Percentiles rank a stretch among this genome's conserved stretches.
Conservation (phyloP, 1,140 invertebrate genomes). For the Drosophila miranda region DNA sequence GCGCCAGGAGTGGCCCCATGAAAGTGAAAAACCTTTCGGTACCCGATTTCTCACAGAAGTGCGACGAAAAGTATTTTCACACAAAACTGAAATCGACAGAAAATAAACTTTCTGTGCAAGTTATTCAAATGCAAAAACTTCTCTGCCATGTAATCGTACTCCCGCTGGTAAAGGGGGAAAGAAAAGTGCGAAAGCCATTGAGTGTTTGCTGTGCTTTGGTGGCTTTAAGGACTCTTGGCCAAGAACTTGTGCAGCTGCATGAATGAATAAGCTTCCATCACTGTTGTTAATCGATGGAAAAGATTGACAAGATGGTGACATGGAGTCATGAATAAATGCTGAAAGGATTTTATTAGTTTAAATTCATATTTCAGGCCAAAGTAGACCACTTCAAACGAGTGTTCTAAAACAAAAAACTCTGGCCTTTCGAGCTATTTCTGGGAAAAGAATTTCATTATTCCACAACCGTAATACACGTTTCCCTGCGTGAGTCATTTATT, state of each 20-base stretch:
- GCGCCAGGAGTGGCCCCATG: neutral
- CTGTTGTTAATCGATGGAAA: constrained; percentile 30
- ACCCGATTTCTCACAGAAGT: constrained; percentile 6
- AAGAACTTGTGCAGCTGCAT: constrained; percentile 22
- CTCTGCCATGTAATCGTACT: constrained; percentile 8
- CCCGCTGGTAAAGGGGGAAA: neutral
- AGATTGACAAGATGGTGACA: constrained; percentile 29
- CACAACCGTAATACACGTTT: too few species aligned
- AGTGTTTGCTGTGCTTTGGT: constrained; percentile 13
- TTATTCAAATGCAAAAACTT: constrained; percentile 72
- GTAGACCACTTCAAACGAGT: too few species aligned
- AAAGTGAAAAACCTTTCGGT: constrained; percentile 8
- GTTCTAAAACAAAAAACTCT: too few species aligned
- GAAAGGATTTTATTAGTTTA: constrained; percentile 8
- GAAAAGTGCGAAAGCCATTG: constrained; percentile 1
- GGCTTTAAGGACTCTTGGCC: constrained; percentile 4
- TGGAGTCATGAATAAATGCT: constrained; percentile 14
- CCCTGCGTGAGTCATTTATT: constrained; percentile 12
- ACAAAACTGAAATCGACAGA: constrained; percentile 52
- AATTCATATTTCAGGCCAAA: too few species aligned
- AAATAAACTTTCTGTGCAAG: constrained; percentile 62
- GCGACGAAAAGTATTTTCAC: constrained; percentile 5
- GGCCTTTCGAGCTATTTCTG: too few species aligned
- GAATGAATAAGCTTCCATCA: constrained; percentile 22
- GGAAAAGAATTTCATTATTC: neutral